Conservation (phyloP, 2,888 invertebrate species). For the Rhynchonema sp. region DNA sequence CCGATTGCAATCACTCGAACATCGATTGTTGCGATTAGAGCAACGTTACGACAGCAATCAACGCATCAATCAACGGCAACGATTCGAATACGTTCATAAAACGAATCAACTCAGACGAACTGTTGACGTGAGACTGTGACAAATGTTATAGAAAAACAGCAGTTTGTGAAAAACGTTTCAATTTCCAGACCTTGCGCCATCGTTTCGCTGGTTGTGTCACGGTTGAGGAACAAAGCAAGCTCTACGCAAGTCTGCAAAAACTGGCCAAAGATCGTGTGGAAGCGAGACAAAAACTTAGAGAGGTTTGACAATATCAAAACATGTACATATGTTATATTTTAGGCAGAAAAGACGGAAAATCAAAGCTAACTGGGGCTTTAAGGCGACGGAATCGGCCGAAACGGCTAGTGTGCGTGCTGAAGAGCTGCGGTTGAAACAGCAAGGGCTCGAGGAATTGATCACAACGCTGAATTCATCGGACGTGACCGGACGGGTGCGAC, state of each 20-base stretch:
- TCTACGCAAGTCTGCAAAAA: neutral
- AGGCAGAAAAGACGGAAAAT: neutral
- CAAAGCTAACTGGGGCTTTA: neutral
- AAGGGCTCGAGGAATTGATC: neutral
- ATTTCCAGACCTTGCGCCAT: neutral
- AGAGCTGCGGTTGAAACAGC: neutral
- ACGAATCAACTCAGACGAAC: neutral
- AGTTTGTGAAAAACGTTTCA: too few relatives aligned
- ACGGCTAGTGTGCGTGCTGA: neutral
- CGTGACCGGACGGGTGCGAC: neutral
- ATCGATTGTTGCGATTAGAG: neutral
- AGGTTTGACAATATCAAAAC: too few relatives aligned
- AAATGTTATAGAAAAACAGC: too few relatives aligned
- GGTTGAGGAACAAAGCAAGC: neutral
- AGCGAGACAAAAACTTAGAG: neutral
- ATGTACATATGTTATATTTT: too few relatives aligned
- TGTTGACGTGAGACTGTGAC: neutral
- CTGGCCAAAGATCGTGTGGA: neutral
- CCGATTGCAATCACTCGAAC: neutral
- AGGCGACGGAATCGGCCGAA: neutral
- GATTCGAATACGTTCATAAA: neutral
- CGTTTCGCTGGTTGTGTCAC: neutral
- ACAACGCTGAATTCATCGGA: neutral
- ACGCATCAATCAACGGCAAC: neutral
- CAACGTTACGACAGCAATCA: neutral